Evolutionary conservation across 2,797 vertebrate genomes (phyloP).

Genomic region (Coracias cyanogaster): DNA sequence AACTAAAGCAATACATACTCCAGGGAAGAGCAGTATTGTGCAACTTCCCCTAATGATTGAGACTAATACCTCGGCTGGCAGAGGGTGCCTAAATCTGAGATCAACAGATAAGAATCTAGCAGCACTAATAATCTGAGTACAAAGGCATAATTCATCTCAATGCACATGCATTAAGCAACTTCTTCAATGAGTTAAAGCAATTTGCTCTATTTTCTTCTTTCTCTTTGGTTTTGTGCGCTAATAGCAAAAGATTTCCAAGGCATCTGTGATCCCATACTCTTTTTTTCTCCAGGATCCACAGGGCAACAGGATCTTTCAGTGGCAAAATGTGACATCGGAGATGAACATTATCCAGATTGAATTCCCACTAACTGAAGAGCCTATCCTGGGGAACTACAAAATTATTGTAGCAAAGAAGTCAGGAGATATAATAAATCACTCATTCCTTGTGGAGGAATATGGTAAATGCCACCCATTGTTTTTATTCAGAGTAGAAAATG

Average conservation of each 20-base stretch:
- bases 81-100: neutral
- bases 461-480: constrained; percentile 48
- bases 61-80: neutral
- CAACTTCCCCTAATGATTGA: neutral
- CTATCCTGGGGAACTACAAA: constrained; percentile 72
- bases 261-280: neutral
- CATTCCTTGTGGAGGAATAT: constrained; percentile 70
- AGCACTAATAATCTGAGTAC: neutral
- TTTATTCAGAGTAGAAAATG: neutral
- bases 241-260: neutral
- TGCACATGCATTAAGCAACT: neutral
- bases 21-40: neutral
- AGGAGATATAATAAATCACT: constrained; percentile 25
- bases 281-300: constrained; percentile 71
- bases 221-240: neutral
- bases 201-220: neutral
- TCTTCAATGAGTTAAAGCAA: neutral
- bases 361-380: constrained; percentile 71
- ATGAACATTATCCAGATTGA: constrained; percentile 74
- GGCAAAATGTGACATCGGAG: constrained; percentile 71
- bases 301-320: constrained; percentile 77
- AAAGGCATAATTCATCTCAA: neutral
- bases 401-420: constrained; percentile 46
- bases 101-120: neutral
- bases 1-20: neutral